Base-by-base conservation (phyloP, 2,797 vertebrate genomes). In the Balearica regulorum region DNA sequence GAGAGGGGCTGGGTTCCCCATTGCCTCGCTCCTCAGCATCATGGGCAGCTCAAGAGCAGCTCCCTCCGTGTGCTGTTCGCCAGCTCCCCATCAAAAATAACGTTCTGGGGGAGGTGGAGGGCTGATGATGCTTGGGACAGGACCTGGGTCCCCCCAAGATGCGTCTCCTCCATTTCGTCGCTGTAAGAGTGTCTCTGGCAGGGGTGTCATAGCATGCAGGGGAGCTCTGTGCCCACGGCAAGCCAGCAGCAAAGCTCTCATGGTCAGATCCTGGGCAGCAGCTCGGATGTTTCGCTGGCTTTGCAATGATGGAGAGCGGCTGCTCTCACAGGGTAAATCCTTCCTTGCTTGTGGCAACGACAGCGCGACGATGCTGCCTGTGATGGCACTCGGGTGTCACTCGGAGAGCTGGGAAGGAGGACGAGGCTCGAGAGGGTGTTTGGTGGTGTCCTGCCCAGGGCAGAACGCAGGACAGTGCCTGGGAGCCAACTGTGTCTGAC, bases 161-260 rank as follows among this genome's bases (percentile, higher is more conserved):
- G 20, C 6, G 0, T 39, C 17, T 68, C 26, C 58, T 79, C 71
- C 19, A 1, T 87, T 73, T 57, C 0, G 0, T 61, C 6, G 0
- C 39, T 39, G 21, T 25, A 13, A 35, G 28, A 37, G 25, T 17
- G 5, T 54, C 46, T 65, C 46, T 57, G n/a, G 49, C 68, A 43
- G 72, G 29, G 17, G 13, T 16, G 17, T 29, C 19, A 11, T 31
- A 39, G 44, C 5, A 10, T 25, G 29, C 17, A 46, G 37, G 20
- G 73, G 49, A 73, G 41, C 7, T 48, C 76, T 33, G 35, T 68
- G n/a, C 44, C 58, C 64, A 35, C 3, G 5, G 35, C 54, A 83
- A 77, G 35, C 54, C 64, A 41, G n/a, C 44, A 87, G 62, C 54
- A 76, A 72, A 80, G 20, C 54, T 94, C 60, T 69, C 0, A 0